Evolutionary conservation across 2,113 vertebrate species (phyloP), one percentile per base, ranked within the genome.

Genomic region (Damaliscus lunatus): DNA sequence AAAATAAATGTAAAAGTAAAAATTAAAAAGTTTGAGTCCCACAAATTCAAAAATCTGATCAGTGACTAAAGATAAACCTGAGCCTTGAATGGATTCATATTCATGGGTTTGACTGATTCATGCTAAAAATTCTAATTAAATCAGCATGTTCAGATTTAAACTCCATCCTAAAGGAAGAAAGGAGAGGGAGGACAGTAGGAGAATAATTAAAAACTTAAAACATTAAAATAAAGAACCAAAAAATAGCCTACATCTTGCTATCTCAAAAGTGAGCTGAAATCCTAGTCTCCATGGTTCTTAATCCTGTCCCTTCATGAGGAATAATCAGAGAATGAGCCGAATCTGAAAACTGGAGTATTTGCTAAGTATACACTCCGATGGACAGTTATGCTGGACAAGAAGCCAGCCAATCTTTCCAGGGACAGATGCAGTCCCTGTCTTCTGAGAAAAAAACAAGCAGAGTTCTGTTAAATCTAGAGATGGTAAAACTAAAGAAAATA

Each of bases 1-100:
- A 96, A 96, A 78, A 91, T 52, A 97, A 91, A 91, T 87, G 29
- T 91, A 31, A 77, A 89, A 83, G 40, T 84, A 50, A 53, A 59
- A 50, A 57, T 55, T 55, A 48, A 62, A 53, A 33, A 77, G 23
- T 94, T 40, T 3, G 6, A 90, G 3, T 57, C 13, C 43, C 53
- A 94, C 29, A 88, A 13, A 80, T 89, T 86, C 43, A 83, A 48
- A 31, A 82, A 62, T 83, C 36, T 96, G 17, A 85, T 53, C 43
- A 62, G 9, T 83, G 55, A 71, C 25, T 84, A 50, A 92, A 81
- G 93, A 29, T 55, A 85, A 87, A 52, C 6, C 11, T 52, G 12
- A 74, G 53, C 23, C 40, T 83, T 29, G 17, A 67, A 77, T 55
- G 29, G 3, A 92, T 67, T 84, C 31, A 15, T 57, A 89, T 14